Base-by-base conservation (phyloP, 2,797 vertebrate species). In the Chromobotia macracanthus region DNA sequence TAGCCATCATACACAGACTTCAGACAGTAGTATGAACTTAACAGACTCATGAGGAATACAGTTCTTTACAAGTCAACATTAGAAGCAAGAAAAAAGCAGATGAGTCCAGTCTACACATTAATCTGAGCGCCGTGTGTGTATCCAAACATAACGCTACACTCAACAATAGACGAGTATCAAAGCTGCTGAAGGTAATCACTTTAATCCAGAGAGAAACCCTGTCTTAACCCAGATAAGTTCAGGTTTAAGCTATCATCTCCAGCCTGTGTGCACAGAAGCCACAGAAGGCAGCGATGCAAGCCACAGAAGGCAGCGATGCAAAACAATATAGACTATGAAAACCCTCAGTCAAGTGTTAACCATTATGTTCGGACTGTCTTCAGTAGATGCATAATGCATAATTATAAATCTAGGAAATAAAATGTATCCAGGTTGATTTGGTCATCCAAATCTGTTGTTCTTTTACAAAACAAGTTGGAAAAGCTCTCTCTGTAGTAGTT, bases 21-120 rank as follows among this genome's bases (percentile, higher is more conserved):
- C 91, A 91, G 91, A 79, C 90, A 92, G 87, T 92, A 88, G 84
- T 93, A 93, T 0, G 89, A 65, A 74, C 88, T 91, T 83, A 93
- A 88, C 90, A 90, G 67, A 83, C 84, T 89, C 86, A 94, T 93
- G 35, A 15, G 72, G 82, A 74, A 68, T 35, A 1, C 66, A 65
- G 44, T 46, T 65, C 25, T 18, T 67, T 8, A 55, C 71, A 44
- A 38, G 60, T 21, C 41, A 4, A 3, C 65, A 77, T 53, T 78
- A 64, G 48, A 46, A 4, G 3, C 38, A 18, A 67, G 11, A 58
- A 25, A 55, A 64, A 75, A 82, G 38, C 75, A 46, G 48, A 41
- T 9, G 48, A 53, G 5, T 6, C 28, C 5, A 9, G 28, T 28
- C 75, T 66, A 50, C 2, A 53, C 25, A 72, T 70, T 72, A 2